These are phyloP conservation scores for Porites evermanni DNA, from an alignment of 92 coral and sea anemone species.

Conservation along the genomic window DNA sequence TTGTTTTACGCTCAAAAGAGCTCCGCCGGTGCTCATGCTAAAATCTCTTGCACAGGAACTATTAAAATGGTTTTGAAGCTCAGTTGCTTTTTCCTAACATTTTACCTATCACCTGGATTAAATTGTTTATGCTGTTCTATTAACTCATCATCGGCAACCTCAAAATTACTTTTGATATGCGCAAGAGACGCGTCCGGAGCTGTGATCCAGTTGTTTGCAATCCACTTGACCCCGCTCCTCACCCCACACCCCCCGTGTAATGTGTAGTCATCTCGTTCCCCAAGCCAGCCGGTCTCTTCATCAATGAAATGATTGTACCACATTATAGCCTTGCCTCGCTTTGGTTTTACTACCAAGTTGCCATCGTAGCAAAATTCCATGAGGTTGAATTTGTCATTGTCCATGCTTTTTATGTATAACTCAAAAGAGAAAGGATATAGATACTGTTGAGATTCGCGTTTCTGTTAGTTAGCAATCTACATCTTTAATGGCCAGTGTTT, in stretches of 20 bases:
- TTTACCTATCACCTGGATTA: not conserved
- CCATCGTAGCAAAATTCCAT: constrained; percentile 82
- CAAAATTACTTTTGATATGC: constrained; percentile 67
- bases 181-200: constrained; percentile 74
- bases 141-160: constrained; percentile 27
- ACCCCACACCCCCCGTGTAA: constrained; percentile 92
- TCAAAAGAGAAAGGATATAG: not conserved
- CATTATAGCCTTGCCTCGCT: constrained; percentile 82
- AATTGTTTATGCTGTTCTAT: not conserved
- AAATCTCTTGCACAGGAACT: too few species aligned
- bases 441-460: too few species aligned
- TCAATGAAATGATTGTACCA: constrained; percentile 94
- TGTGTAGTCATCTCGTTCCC: constrained; percentile 81
- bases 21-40: too few species aligned
- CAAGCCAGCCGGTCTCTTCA: constrained; percentile 84
- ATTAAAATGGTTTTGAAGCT: too few species aligned
- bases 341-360: constrained; percentile 69
- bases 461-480: not conserved
- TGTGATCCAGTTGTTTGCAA: constrained; percentile 89
- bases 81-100: too few species aligned
- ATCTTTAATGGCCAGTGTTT: not conserved
- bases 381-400: constrained; percentile 78
- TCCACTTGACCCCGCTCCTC: constrained; percentile 77
- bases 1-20: too few species aligned
- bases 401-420: constrained; percentile 57